Evolutionary conservation across 1,140 invertebrate species (phyloP).

Genomic region (Nasonia longicornis): DNA sequence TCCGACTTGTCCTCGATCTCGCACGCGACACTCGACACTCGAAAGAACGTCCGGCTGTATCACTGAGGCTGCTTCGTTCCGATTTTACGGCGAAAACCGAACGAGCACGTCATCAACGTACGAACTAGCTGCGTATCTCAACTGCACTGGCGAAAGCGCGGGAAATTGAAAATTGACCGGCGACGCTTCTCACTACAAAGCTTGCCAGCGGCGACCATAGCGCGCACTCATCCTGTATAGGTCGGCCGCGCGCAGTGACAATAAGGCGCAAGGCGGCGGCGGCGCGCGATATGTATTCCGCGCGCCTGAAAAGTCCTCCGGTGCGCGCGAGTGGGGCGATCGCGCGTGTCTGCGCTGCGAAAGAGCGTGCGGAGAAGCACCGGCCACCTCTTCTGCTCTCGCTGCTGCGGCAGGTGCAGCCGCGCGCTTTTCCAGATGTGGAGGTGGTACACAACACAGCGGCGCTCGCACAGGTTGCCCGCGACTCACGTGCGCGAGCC

Average conservation of each 20-base stretch:
- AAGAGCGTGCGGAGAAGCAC: background rate
- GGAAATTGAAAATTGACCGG: background rate
- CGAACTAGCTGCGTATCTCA: too few species aligned
- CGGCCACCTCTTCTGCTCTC: background rate
- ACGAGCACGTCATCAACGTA: background rate
- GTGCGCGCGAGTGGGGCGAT: background rate
- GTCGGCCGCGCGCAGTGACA: background rate
- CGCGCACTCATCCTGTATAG: background rate
- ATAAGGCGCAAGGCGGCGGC: background rate
- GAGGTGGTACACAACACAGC: background rate
- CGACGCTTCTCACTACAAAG: too few species aligned
- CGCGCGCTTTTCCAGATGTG: background rate
- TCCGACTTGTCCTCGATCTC: background rate
- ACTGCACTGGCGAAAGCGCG: background rate
- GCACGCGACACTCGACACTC: background rate
- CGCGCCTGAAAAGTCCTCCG: background rate
- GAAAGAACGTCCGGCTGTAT: background rate
- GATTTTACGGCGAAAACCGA: background rate
- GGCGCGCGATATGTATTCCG: slow-evolving; percentile 9
- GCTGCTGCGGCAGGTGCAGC: background rate
- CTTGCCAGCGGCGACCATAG: background rate
- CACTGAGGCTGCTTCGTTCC: background rate
- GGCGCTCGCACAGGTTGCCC: background rate
- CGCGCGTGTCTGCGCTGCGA: background rate
- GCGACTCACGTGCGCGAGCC: slow-evolving; percentile 20